Evolutionary conservation across 2,113 vertebrate genomes (phyloP).

Genomic region (Panthera uncia): DNA sequence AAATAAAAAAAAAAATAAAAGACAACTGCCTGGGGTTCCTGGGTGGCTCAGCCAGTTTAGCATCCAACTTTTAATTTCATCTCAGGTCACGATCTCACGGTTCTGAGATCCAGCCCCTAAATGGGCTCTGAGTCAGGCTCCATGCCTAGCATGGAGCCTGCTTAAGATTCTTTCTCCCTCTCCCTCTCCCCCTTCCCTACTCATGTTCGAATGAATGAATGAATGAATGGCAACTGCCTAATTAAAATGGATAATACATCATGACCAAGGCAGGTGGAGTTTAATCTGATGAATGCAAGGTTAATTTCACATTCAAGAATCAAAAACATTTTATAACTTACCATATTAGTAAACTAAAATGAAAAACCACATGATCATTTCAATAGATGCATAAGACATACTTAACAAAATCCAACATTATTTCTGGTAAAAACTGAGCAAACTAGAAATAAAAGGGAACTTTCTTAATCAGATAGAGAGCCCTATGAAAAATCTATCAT

Average conservation of each 20-base stretch:
- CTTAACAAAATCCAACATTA: neutral
- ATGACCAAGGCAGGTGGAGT: neutral
- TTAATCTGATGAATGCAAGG: neutral
- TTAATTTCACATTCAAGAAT: neutral
- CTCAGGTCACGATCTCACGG: too few relatives aligned
- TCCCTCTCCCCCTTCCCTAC: too few relatives aligned
- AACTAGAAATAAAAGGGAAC: neutral
- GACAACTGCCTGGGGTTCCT: neutral
- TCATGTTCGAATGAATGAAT: too few relatives aligned
- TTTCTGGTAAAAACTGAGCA: neutral
- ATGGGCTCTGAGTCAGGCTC: too few relatives aligned
- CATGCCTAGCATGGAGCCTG: too few relatives aligned
- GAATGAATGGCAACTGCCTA: neutral
- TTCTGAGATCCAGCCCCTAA: too few relatives aligned
- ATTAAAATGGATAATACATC: neutral
- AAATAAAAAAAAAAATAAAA: too few relatives aligned
- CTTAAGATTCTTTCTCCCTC: too few relatives aligned
- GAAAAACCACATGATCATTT: neutral
- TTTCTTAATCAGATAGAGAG: neutral
- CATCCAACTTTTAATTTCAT: too few relatives aligned
- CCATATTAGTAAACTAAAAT: constrained; percentile 13
- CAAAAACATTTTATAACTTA: neutral
- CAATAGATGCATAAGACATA: neutral
- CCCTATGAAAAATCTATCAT: neutral
- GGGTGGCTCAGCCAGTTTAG: too few relatives aligned